Conservation (phyloP, 2,113 vertebrate genomes). For the Glaucomys volans region DNA sequence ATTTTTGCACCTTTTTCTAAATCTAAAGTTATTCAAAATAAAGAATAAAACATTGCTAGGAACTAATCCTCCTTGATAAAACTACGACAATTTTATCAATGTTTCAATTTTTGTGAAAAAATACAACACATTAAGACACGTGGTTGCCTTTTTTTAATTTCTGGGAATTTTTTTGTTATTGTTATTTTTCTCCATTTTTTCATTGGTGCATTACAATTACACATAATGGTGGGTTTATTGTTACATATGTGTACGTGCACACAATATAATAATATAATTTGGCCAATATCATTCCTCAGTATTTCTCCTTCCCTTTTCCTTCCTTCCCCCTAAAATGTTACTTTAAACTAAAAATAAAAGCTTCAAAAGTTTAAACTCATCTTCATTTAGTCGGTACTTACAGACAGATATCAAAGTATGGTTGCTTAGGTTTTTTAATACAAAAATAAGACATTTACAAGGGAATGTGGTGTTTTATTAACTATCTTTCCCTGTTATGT, state of each 20-base stretch:
- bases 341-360: conserved; percentile 26
- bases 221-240: too few relatives aligned
- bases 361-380: conserved; percentile 24
- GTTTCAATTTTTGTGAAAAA: conserved; percentile 35
- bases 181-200: too few relatives aligned
- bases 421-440: not conserved
- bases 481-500: not conserved
- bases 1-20: not conserved
- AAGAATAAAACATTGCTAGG: not conserved
- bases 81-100: not conserved
- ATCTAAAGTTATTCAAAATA: conserved; percentile 32
- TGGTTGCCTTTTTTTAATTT: not conserved
- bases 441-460: conserved; percentile 29
- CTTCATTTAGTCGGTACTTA: not conserved
- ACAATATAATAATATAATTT: too few relatives aligned
- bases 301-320: too few relatives aligned
- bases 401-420: not conserved
- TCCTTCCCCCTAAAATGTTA: not conserved
- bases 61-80: conserved; percentile 33
- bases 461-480: not conserved
- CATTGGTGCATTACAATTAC: too few relatives aligned
- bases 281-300: too few relatives aligned
- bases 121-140: not conserved
- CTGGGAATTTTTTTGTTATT: too few relatives aligned
- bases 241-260: too few relatives aligned